Conservation (phyloP, 2,113 vertebrate species). For the Nesogale talazaci region DNA sequence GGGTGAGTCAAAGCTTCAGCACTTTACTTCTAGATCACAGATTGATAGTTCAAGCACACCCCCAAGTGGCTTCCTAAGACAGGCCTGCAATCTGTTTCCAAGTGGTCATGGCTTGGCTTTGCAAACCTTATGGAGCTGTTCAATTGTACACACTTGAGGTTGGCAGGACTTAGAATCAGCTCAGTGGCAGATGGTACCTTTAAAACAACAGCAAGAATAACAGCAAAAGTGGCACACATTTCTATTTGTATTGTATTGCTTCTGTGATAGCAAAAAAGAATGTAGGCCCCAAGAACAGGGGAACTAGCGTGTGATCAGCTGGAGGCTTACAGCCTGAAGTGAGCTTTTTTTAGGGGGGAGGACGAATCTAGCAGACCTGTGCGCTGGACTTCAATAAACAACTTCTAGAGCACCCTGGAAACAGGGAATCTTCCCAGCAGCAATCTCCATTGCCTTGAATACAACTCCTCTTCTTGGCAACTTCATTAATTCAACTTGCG, state of each 20-base stretch:
- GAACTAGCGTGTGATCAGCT: neutral
- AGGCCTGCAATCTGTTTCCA: neutral
- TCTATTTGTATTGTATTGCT: neutral
- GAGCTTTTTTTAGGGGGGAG: neutral
- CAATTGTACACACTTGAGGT: neutral
- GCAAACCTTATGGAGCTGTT: neutral
- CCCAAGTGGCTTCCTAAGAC: neutral
- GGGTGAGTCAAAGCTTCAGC: neutral
- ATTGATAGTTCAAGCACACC: neutral
- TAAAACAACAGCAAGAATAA: neutral
- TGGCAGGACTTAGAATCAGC: neutral
- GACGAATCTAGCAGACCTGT: neutral
- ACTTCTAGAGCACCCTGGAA: neutral
- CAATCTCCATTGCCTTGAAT: neutral
- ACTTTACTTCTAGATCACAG: neutral
- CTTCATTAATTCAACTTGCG: neutral
- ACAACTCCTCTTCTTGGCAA: neutral
- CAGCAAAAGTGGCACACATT: neutral
- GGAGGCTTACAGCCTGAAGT: no score
- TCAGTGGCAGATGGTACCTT: neutral
- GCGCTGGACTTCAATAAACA: neutral
- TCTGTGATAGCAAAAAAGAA: neutral
- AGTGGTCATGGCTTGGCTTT: neutral
- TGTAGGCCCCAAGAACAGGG: neutral
- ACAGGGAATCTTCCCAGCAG: neutral